These are phyloP conservation scores for Echinarachnius parma DNA, from an alignment of 53 echinoderm and acorn worm species.

Conservation along the genomic window DNA sequence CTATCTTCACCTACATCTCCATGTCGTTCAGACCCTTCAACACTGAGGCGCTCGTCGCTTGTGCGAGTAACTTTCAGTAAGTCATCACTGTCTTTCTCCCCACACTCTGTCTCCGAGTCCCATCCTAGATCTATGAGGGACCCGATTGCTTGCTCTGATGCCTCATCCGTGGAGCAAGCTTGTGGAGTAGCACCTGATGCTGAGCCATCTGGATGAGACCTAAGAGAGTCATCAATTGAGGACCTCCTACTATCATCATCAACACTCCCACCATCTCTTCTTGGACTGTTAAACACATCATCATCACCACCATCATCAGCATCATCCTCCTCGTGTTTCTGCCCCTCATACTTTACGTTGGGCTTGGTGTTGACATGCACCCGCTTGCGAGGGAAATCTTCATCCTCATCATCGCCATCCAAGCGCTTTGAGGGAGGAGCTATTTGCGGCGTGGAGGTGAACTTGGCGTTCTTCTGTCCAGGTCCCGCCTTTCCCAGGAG, in stretches of 20 bases:
- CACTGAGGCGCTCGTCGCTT: neutral
- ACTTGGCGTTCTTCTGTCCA: constrained; percentile 79
- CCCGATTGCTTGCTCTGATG: constrained; percentile 10
- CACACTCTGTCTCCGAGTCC: constrained; percentile 12
- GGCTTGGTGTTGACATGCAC: constrained; percentile 55
- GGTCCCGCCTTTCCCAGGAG: constrained; percentile 86
- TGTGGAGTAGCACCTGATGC: neutral
- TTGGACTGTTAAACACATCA: constrained; percentile 1
- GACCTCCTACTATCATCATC: neutral
- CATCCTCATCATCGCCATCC: constrained; percentile 24
- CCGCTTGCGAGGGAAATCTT: constrained; percentile 32
- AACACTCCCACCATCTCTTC: neutral
- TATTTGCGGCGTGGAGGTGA: constrained; percentile 63
- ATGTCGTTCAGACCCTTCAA: neutral
- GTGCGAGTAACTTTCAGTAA: too few relatives aligned
- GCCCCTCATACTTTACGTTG: constrained; percentile 25
- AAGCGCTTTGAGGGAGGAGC: constrained; percentile 41
- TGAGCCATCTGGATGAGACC: neutral
- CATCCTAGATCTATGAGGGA: constrained; percentile 28
- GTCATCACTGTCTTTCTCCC: neutral
- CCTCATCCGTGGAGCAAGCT: constrained; percentile 12
- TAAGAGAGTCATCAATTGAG: neutral
- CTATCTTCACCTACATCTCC: neutral
- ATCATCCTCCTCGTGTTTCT: constrained; percentile 6
- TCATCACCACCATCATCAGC: constrained; percentile 4